phyloP scores from a whole-genome alignment of 2,113 vertebrate genomes.

The Synodontis membranacea region DNA sequence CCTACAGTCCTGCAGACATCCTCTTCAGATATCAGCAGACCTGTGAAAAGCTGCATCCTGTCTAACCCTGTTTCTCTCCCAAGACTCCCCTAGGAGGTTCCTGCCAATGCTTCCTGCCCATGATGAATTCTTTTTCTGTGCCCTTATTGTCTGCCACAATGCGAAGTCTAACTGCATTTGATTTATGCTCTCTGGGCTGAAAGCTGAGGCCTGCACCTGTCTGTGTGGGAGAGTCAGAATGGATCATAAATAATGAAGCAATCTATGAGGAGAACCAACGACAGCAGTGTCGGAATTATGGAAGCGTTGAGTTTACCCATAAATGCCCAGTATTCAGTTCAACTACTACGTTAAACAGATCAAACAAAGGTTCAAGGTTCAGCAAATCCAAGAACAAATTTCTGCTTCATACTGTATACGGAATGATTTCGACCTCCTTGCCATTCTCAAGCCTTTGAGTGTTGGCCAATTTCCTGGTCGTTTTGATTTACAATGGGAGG shows the following conservation, averaged over 20 bases:
- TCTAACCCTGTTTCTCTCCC: conserved; percentile 55
- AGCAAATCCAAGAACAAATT: neutral
- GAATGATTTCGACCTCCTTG: neutral
- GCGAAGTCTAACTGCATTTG: neutral
- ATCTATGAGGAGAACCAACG: neutral
- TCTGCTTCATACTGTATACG: neutral
- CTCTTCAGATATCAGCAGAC: conserved; percentile 47
- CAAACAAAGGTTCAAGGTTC: neutral
- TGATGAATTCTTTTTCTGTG: conserved; percentile 11
- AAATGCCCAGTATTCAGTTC: neutral
- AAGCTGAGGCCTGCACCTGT: neutral
- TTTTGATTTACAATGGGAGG: conserved; percentile 38
- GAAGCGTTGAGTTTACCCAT: neutral
- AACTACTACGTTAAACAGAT: neutral
- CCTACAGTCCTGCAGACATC: conserved; percentile 59
- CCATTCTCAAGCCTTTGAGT: neutral
- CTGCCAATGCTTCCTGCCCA: conserved; percentile 23
- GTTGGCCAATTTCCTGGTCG: conserved; percentile 10
- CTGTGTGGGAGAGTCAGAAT: neutral
- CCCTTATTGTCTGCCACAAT: conserved; percentile 6
- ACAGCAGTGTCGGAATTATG: neutral
- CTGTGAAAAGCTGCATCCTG: conserved; percentile 69
- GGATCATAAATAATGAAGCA: neutral
- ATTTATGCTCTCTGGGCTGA: neutral
- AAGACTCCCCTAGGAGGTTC: conserved; percentile 5